Base-by-base conservation (phyloP, 1,140 invertebrate species). In the Drosophila nasuta region DNA sequence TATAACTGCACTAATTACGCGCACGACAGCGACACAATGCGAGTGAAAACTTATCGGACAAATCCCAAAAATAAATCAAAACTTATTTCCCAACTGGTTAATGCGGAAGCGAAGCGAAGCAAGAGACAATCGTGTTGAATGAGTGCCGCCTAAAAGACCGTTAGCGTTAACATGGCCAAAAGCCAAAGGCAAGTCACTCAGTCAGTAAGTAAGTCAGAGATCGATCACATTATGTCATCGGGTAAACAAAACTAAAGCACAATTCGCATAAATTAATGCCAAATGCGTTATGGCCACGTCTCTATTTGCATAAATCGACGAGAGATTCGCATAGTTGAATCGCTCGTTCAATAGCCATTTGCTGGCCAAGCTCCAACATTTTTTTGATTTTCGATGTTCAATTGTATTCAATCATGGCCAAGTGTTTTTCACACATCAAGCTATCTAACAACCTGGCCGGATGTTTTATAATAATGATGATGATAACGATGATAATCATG, bases 341-440 rank as follows among this genome's bases (percentile, higher is more conserved):
- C 52, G 41, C 13, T n/a, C 25, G 8, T 5, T 20, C 17, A n/a
- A 52, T 52, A 13, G 11, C 11, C 28, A 8, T 60, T 25, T 25
- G 20, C 3, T 51, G 65, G 45, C 60, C 52, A 56, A 17, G 52
- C 52, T 38, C 4, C 4, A 56, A n/a, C 49, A 48, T 15, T 38
- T 8, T 38, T 8, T 25, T 25, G 20, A 25, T 25, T 25, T 25
- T 38, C 10, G 17, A 1, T 17, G 54, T 38, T 0, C 57, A 82
- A 82, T 77, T 79, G 66, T 74, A 71, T 78, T 78, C 35, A 72
- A 75, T 69, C 79, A 83, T 54, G 85, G 85, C 56, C 38, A 88
- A 81, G 73, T 70, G 58, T 66, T 88, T 71, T 88, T 88, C 85
- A 64, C 85, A 88, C 85, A 75, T 87, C 51, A 6, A 52, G 51